Evolutionary conservation across 2,888 invertebrate genomes (phyloP), one percentile per base, ranked within the genome.

Genomic region (Caenorhabditis afra): DNA sequence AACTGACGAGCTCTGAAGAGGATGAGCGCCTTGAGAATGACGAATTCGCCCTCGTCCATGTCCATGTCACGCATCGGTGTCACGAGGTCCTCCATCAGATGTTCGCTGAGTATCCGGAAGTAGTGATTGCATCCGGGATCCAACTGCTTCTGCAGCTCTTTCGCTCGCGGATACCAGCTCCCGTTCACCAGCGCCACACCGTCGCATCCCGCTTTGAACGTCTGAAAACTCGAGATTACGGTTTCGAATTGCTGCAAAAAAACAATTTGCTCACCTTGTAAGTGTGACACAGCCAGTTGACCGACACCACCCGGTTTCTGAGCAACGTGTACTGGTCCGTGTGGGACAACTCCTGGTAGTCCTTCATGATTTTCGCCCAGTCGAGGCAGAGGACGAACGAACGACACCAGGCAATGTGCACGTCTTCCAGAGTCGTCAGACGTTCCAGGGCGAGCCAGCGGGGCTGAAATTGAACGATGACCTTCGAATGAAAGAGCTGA

Each of bases 101-200:
- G 86, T 58, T 86, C 86, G 18, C 83, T 80, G 59, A 86, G 68
- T 41, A 84, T 85, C 16, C 68, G 67, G 58, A 85, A 86, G 64
- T 85, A 86, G 74, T 86, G 86, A 75, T 86, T 86, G 79, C 85
- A 85, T 66, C 85, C 86, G 1, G 85, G 84, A 67, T 83, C 79
- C 35, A 86, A 73, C 35, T 77, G 74, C 65, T 81, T 83, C 59
- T 86, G 86, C 11, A 85, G 73, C 57, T 86, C 82, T 29, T 81
- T 81, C 57, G 85, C 83, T 23, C 86, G 64, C 22, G 86, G 86
- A 41, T 86, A 86, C 82, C 83, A 86, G 44, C 78, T 79, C 2
- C 86, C 86, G 59, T 86, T 86, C 47, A 85, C 86, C n/a, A 86
- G 76, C 0, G 86, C 86, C 1, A 86, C 85, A 62, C 86, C 86